Conservation (phyloP, 2,797 vertebrate species). For the Nothura maculosa region DNA sequence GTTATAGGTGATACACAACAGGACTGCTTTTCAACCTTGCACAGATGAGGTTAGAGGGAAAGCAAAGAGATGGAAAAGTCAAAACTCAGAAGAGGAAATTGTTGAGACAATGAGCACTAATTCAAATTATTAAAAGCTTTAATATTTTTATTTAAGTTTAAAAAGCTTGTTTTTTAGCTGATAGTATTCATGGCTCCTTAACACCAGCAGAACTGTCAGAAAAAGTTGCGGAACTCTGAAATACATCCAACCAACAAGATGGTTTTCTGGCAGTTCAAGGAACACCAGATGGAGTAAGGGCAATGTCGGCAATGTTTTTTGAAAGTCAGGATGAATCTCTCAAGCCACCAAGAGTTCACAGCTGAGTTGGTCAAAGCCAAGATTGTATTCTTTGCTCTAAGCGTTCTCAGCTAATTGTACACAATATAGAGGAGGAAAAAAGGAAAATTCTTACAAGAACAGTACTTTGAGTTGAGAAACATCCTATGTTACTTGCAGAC, state of each 20-base stretch:
- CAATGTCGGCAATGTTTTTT: neutral
- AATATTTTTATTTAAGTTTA: no score
- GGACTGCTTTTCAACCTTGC: neutral
- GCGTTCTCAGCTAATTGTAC: neutral
- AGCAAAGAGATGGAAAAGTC: rapidly evolving
- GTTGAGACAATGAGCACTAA: neutral
- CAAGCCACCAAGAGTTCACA: neutral
- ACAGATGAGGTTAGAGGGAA: neutral
- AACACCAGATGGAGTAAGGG: slow-evolving; percentile 15
- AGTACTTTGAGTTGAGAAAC: neutral
- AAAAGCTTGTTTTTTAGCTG: neutral
- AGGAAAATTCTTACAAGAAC: neutral
- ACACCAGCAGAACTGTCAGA: neutral
- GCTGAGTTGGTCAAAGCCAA: neutral
- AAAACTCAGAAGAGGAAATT: neutral
- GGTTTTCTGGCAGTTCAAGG: neutral
- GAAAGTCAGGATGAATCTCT: neutral
- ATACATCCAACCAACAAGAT: neutral
- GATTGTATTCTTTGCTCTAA: neutral
- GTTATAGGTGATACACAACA: rapidly evolving
- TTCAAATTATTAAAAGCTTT: neutral
- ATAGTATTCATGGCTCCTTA: neutral
- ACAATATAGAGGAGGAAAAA: neutral
- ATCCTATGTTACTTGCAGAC: neutral
- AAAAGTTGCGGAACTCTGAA: neutral